Percentiles rank a stretch among this genome's conserved stretches.
phyloP scores from a whole-genome alignment of 2,797 vertebrate genomes.

The Molossus alvarezi region DNA sequence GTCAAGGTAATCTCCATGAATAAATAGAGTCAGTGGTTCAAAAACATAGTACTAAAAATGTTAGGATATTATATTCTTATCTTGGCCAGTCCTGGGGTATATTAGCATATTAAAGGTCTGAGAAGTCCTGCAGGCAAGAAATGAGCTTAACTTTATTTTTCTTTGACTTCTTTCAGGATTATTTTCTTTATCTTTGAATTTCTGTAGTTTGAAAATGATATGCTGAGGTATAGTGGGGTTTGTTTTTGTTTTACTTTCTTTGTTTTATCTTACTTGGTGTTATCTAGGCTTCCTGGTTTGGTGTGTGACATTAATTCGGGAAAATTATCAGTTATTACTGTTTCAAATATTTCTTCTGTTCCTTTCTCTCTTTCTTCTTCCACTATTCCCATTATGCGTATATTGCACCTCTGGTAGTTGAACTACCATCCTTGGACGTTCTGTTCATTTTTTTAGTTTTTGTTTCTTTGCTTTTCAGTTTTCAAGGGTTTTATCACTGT shows the following conservation, averaged over 20 bases:
- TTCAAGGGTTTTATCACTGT: neutral
- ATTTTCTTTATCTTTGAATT: neutral
- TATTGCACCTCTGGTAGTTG: neutral
- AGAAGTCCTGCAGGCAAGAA: constrained; percentile 29
- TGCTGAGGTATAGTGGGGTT: neutral
- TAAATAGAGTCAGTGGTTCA: neutral
- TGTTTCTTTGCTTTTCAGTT: neutral
- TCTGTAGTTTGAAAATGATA: constrained; percentile 3
- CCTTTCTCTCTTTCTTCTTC: neutral
- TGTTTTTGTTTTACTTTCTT: neutral
- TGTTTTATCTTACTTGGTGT: neutral
- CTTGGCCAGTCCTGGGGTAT: neutral
- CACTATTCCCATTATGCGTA: neutral
- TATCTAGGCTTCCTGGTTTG: neutral
- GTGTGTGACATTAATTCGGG: neutral
- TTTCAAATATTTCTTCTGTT: neutral
- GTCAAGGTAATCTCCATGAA: constrained; percentile 12
- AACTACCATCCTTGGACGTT: neutral
- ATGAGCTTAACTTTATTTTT: constrained; percentile 17
- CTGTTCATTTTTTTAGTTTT: neutral
- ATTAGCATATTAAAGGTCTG: constrained; percentile 18
- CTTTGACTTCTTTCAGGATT: constrained; percentile 29
- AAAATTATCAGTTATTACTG: neutral
- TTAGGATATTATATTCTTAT: neutral
- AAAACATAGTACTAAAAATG: neutral